Evolutionary conservation across 2,888 invertebrate species (phyloP).

Genomic region (Candidula unifasciata): DNA sequence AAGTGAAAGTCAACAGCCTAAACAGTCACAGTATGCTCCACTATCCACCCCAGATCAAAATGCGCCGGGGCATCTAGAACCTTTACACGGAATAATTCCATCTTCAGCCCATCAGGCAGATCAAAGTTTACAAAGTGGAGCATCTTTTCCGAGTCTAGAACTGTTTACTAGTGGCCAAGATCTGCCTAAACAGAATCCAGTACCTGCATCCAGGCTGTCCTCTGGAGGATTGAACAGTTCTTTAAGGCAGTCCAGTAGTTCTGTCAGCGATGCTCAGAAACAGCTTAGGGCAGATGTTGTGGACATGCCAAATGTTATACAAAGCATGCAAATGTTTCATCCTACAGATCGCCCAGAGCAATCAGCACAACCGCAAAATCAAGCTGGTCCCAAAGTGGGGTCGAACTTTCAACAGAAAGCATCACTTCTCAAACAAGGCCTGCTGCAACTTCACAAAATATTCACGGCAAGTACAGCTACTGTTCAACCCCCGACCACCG

Average conservation of each 20-base stretch:
- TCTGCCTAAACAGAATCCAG: background rate
- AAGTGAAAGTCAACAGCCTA: background rate
- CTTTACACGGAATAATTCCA: background rate
- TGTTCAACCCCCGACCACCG: background rate
- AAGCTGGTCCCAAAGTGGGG: background rate
- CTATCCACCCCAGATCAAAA: conserved; percentile 26
- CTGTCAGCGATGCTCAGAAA: background rate
- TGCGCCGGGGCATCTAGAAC: background rate
- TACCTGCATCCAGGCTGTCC: background rate
- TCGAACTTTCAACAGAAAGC: background rate
- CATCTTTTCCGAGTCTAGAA: background rate
- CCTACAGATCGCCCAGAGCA: conserved; percentile 8
- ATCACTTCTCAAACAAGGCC: conserved; percentile 31
- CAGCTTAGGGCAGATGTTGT: background rate
- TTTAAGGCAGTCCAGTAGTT: background rate
- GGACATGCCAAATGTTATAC: background rate
- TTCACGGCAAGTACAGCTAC: background rate
- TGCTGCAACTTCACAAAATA: conserved; percentile 16
- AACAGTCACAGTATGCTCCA: background rate
- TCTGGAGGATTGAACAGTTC: background rate
- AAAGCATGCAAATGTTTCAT: conserved; percentile 32
- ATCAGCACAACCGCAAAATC: background rate
- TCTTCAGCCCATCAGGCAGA: background rate
- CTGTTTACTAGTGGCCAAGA: background rate
- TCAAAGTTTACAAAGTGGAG: background rate